Evolutionary conservation across 2,888 invertebrate species (phyloP), one percentile per base, ranked within the genome.

Genomic region (Koerneria pararmatus): DNA sequence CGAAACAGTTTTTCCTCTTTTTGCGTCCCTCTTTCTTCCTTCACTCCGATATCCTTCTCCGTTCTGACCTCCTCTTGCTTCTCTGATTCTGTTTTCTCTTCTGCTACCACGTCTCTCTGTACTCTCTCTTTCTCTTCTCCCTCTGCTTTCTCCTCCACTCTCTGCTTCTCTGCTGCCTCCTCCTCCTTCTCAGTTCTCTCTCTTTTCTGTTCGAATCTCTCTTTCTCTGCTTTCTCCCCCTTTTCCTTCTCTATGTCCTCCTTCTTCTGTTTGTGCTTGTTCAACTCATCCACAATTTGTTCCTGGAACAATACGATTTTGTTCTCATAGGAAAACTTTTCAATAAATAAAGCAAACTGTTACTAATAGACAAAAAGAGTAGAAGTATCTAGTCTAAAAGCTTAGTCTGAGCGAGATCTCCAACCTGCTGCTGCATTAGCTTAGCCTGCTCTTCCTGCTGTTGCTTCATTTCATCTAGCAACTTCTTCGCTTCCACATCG

Each of bases 401-500:
- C 46, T 11, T 41, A 41, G 46, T 41, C 46, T 19, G 46, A 41
- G 11, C 11, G 11, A 19, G 46, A 15, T 15, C 46, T 11, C 46
- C 19, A 41, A 54, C 64, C 64, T 64, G 76, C 32, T 74, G 69
- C 51, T 72, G 70, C n/a, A 76, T 75, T 29, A 76, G 58, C 51
- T 75, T 65, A 24, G 69, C 61, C 61, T 76, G 76, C 57, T 72
- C 71, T 46, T 74, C 68, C 54, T 75, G 74, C 46, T 76, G 76
- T 32, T 73, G 71, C 31, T 73, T 71, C 70, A 76, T 75, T 64
- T 75, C 75, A n/a, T 71, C 71, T 22, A 76, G 63, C 65, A 76
- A 69, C 57, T 71, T 60, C 15, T 41, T 53, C 24, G 11, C 19
- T 11, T 6, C 31, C 31, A 53, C 19, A 51, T 32, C 46, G 29